Conservation (phyloP, 1,140 invertebrate species). For the Adoxophyes honmai region DNA sequence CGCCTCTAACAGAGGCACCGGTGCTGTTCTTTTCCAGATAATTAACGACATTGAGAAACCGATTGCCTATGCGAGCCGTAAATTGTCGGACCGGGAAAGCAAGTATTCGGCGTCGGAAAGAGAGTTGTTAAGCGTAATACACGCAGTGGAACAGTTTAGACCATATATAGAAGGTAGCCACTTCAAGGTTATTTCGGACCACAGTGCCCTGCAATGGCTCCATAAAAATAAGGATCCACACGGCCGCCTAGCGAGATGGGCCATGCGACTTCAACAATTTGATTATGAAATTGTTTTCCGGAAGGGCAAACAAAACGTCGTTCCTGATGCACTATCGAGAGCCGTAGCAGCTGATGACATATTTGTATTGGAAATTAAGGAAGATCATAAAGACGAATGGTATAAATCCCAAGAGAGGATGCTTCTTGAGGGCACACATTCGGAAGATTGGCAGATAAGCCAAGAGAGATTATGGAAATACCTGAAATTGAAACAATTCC, state of each 20-base stretch:
- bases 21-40: neutral
- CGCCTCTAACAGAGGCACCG: neutral
- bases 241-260: slow-evolving; percentile 16
- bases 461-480: neutral
- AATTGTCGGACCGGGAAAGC: neutral
- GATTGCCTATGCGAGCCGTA: neutral
- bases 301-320: slow-evolving; percentile 1
- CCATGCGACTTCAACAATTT: neutral
- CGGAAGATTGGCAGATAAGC: neutral
- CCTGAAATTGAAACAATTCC: neutral
- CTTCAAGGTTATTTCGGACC: slow-evolving; percentile 16
- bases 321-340: slow-evolving; percentile 5
- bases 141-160: neutral
- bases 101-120: slow-evolving; percentile 12
- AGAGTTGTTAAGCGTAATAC: neutral
- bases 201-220: slow-evolving; percentile 15
- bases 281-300: neutral
- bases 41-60: neutral
- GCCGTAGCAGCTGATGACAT: slow-evolving; percentile 7
- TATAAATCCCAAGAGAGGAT: slow-evolving; percentile 17
- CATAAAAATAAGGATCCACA: slow-evolving; percentile 3
- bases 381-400: slow-evolving; percentile 30
- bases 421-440: neutral
- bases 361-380: slow-evolving; percentile 19
- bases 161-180: slow-evolving; percentile 12